Percentiles rank a stretch among this genome's conserved stretches.
Evolutionary conservation across 2,888 invertebrate genomes (phyloP).

Genomic region (Cephus pulcher): DNA sequence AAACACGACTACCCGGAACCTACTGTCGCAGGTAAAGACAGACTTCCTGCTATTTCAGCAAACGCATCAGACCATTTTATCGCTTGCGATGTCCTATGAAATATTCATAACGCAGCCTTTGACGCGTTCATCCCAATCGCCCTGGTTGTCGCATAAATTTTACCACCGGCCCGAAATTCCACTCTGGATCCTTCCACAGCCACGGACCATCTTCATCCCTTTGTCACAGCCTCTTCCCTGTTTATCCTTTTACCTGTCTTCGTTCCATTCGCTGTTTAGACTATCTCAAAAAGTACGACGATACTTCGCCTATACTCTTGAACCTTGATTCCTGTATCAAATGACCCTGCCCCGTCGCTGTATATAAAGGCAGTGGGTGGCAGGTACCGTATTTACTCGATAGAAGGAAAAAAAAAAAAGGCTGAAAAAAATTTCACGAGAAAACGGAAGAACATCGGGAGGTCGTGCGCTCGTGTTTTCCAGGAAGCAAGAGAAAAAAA

Average conservation of each 20-base stretch:
- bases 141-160: background rate
- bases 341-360: background rate
- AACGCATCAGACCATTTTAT: background rate
- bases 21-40: background rate
- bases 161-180: background rate
- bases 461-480: background rate
- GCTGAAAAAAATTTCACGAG: background rate
- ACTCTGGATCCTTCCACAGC: background rate
- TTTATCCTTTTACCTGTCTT: background rate
- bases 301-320: background rate
- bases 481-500: background rate
- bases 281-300: background rate
- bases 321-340: background rate
- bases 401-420: background rate
- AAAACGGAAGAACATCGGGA: background rate
- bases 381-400: background rate
- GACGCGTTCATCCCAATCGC: background rate
- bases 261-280: background rate
- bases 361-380: background rate
- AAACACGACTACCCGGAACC: background rate
- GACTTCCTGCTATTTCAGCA: background rate
- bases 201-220: background rate
- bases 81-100: background rate
- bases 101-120: background rate
- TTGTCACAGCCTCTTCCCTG: background rate